Base-by-base conservation (phyloP, 2,113 vertebrate species). In the Felis catus region DNA sequence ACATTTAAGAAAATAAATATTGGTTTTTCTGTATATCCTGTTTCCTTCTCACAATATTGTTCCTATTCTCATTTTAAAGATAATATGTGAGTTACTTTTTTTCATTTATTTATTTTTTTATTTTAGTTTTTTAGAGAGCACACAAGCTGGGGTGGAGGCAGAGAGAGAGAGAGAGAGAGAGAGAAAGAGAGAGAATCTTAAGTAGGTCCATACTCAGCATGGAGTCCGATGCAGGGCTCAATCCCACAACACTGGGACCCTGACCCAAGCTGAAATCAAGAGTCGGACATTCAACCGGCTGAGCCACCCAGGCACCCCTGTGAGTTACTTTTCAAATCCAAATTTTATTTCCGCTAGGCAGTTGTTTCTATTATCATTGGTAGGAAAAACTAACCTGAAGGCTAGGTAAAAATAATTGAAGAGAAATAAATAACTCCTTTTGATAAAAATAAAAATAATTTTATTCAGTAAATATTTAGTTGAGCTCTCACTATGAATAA, bases 391-490 rank as follows among this genome's bases (percentile, higher is more conserved):
- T 80, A 92, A 45, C 21, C 15, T 76, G n/a, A 88, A 91, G 71
- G 2, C 19, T 58, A 74, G 13, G 12, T 70, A 87, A 90, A 21
- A 65, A 63, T n/a, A 70, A 14, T 18, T 63, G 39, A 82, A 85
- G 61, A 88, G 18, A 29, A 95, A 95, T 78, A 4, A 87, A 88
- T 71, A 23, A 41, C 16, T 53, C 36, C 4, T 27, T 91, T 48
- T 91, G 51, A 84, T 91, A 53, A 89, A 89, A 97, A 84, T 36
- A 51, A 61, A 87, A 87, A 84, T 83, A 87, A 83, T 84, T 53
- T 76, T 76, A 85, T 85, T 94, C 39, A 80, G 65, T 33, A 88
- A 71, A 80, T 73, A 55, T 80, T 96, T 88, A 65, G 27, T 55
- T 61, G 45, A 74, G 13, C 31, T 84, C 13, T 58, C 74, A 86